A percentile compares a stretch with the other conserved stretches of the same genome.
These are phyloP conservation scores for Stenodema calcarata DNA, from an alignment of 2,888 invertebrate species.

Conservation along the genomic window DNA sequence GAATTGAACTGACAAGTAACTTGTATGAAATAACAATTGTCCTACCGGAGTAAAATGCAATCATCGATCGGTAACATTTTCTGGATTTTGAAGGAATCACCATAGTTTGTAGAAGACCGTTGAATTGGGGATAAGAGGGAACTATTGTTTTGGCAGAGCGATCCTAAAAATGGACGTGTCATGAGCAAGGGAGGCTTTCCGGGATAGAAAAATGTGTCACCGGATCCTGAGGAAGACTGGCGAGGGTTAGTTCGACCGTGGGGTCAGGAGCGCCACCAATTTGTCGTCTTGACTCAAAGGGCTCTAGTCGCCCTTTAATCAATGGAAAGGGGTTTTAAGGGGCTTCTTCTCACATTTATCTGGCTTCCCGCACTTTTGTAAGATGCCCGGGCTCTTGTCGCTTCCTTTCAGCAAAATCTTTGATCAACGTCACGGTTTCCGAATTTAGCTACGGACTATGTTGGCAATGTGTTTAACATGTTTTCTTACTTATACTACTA, in stretches of 20 bases:
- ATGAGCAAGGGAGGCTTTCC: background rate
- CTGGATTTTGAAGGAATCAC: too few relatives aligned
- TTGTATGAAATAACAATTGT: too few relatives aligned
- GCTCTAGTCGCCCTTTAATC: background rate
- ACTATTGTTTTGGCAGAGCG: background rate
- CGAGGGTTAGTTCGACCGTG: background rate
- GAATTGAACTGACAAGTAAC: too few relatives aligned
- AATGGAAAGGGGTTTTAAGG: background rate
- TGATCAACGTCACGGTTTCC: background rate
- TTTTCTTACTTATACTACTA: too few relatives aligned
- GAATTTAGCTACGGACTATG: too few relatives aligned
- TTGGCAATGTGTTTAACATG: too few relatives aligned
- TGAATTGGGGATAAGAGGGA: too few relatives aligned
- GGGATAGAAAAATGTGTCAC: background rate
- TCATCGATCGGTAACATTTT: too few relatives aligned
- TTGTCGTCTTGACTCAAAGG: background rate
- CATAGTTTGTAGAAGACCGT: too few relatives aligned
- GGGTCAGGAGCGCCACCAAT: constrained; percentile 1
- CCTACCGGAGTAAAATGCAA: too few relatives aligned
- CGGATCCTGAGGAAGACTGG: background rate
- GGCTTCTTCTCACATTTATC: constrained; percentile 13
- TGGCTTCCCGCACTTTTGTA: constrained; percentile 13
- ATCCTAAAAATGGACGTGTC: background rate
- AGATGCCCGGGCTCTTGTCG: background rate
- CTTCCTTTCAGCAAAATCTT: background rate